Base-by-base conservation (phyloP, 2,797 vertebrate genomes). In the Cyclura pinguis region DNA sequence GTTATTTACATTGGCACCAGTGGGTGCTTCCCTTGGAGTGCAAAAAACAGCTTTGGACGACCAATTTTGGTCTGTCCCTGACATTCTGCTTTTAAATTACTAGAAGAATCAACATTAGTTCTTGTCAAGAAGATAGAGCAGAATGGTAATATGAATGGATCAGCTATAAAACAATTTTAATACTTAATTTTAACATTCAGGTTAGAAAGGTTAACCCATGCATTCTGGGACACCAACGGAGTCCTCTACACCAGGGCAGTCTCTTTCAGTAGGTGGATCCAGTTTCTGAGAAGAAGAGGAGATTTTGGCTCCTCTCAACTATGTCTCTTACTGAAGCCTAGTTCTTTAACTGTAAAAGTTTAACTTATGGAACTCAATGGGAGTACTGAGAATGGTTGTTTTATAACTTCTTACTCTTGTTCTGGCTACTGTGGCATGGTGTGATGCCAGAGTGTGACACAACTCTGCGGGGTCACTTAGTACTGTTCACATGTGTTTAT, bases 51-150 rank as follows among this genome's bases (percentile, higher is more conserved):
- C 76, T 77, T 47, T 42, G 38, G 22, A 38, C 42, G 47, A 42
- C 38, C 20, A 76, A 76, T 76, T 22, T 74, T 74, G 35, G 74
- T 76, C 35, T 24, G 20, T 47, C 8, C 76, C 20, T 77, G 22
- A 50, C 6, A 6, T 42, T 77, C 69, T 89, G 57, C 69, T 89
- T 78, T 74, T 67, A 76, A 86, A 87, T 90, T 72, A 16, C 64
- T 78, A 14, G 74, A 13, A 55, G 84, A 86, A 7, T 27, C 76
- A 12, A 42, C 0, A 0, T 50, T 81, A 13, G 13, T 91, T 64
- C 8, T 90, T 32, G 0, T 87, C 88, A 84, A 18, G 62, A 89
- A 50, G 81, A n/a, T 0, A 0, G 62, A 80, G 78, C n/a, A 72
- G 80, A 14, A 47, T 87, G 35, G 10, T 76, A 18, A 16, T 57